Evolutionary conservation across 2,113 vertebrate species (phyloP).

Genomic region (Dicaeum eximium): DNA sequence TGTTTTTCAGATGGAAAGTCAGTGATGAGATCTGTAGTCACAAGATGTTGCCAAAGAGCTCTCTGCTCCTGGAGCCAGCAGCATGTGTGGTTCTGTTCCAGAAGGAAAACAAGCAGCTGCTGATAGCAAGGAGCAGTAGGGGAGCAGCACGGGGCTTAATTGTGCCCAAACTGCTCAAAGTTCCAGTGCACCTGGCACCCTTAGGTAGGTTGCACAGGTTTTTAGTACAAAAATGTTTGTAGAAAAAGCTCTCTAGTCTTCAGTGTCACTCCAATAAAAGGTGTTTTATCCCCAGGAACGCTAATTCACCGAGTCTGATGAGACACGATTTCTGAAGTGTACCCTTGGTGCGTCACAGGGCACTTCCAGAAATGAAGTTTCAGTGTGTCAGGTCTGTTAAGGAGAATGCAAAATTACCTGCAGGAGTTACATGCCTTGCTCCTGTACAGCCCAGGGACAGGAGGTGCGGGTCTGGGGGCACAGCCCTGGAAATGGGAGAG

Average conservation of each 20-base stretch:
- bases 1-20: not conserved
- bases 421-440: not conserved
- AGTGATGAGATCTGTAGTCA: not conserved
- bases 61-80: not conserved
- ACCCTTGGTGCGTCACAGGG: not conserved
- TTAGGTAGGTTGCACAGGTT: not conserved
- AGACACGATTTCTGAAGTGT: not conserved
- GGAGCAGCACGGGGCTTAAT: not conserved
- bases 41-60: not conserved
- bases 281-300: not conserved
- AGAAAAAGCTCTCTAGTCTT: not conserved
- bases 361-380: not conserved
- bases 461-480: fast-evolving
- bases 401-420: not conserved
- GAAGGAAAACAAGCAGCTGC: conserved; percentile 32
- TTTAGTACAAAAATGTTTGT: not conserved
- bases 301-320: not conserved
- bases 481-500: too few relatives aligned
- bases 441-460: fast-evolving
- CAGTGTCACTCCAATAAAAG: not conserved
- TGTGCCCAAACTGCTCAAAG: not conserved
- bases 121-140: not conserved
- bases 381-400: not conserved
- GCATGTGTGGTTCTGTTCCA: not conserved
- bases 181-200: conserved; percentile 6